A percentile compares a stretch with the other conserved stretches of the same genome.
These are phyloP conservation scores for Doris montereyensis DNA, from an alignment of 2,888 invertebrate genomes.

Conservation along the genomic window DNA sequence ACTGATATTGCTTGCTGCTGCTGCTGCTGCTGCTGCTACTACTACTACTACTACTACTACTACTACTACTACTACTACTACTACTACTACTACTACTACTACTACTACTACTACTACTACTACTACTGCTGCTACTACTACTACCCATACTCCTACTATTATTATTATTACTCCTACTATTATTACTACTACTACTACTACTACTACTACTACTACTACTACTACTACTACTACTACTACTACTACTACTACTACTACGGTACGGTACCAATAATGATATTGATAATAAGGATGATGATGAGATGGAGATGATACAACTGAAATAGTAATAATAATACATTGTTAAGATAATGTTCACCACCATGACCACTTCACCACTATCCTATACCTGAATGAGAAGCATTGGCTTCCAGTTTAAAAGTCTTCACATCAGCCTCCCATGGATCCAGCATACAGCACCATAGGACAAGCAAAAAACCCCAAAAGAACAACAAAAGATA, in stretches of 20 bases:
- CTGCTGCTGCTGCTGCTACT: not conserved
- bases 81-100: slow-evolving; percentile 24
- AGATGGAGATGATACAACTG: not conserved
- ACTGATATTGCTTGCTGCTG: too few species aligned
- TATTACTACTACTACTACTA: not conserved
- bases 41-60: slow-evolving; percentile 11
- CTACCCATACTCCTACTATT: not conserved
- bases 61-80: slow-evolving; percentile 13
- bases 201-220: slow-evolving; percentile 7
- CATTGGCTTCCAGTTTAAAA: too few species aligned
- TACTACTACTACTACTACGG: slow-evolving; percentile 25
- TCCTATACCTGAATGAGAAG: not conserved
- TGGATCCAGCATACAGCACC: too few species aligned
- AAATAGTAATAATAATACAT: too few species aligned
- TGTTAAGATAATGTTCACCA: not conserved
- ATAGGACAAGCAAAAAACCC: too few species aligned
- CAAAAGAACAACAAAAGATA: too few species aligned
- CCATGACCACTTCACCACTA: not conserved
- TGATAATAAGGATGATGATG: slow-evolving; percentile 20
- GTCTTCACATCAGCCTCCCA: too few species aligned
- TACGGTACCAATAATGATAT: too few species aligned
- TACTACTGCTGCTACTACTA: slow-evolving; percentile 26
- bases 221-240: slow-evolving; percentile 5
- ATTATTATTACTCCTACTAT: too few species aligned
- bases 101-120: slow-evolving; percentile 25